A percentile compares a stretch with the other conserved stretches of the same genome.
phyloP scores from a whole-genome alignment of 2,113 vertebrate species.

The Isurus oxyrinchus region DNA sequence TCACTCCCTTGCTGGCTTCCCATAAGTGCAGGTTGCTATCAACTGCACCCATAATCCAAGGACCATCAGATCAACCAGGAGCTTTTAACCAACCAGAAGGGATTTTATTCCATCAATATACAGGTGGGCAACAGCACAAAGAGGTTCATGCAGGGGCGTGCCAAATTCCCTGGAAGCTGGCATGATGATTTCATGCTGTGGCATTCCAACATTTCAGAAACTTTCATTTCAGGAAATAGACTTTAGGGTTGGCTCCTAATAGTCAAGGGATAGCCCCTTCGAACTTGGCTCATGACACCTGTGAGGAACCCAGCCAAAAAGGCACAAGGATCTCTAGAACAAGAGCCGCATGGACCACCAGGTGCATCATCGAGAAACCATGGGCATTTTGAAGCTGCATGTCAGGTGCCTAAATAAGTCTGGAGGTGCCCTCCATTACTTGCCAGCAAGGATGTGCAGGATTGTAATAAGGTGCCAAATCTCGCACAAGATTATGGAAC shows the following conservation, averaged over 20 bases:
- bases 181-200: too few species aligned
- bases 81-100: too few species aligned
- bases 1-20: background rate
- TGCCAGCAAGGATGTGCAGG: background rate
- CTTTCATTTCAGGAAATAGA: background rate
- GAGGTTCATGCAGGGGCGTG: too few species aligned
- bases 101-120: too few species aligned
- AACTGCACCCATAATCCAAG: background rate
- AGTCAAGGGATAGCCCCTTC: background rate
- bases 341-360: background rate
- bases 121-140: too few species aligned
- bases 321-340: background rate
- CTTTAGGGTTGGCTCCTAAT: background rate
- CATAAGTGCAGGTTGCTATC: background rate
- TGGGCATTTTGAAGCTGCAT: too few species aligned
- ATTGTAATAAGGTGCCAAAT: background rate
- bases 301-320: background rate
- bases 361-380: background rate
- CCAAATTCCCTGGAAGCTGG: background rate
- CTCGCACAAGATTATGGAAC: background rate
- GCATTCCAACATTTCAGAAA: too few species aligned
- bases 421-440: background rate
- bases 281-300: background rate
- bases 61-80: too few species aligned
- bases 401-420: background rate